A percentile compares a stretch with the other conserved stretches of the same genome.
Conservation (phyloP, 2,113 vertebrate species). For the Notothenia coriiceps region DNA sequence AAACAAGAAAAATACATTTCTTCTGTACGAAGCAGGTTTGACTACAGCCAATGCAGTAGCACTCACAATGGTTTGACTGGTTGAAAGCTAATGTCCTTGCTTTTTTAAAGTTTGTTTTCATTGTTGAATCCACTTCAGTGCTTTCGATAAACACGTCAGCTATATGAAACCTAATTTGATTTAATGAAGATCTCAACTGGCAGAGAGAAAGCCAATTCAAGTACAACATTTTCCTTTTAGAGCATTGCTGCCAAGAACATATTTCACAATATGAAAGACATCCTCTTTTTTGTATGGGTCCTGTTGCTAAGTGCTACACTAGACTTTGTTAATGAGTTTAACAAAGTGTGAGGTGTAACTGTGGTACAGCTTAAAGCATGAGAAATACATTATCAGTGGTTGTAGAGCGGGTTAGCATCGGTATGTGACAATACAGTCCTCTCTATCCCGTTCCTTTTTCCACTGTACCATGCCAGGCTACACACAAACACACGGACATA, state of each 20-base stretch:
- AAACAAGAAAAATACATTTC: too few species aligned
- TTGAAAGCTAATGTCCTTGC: too few species aligned
- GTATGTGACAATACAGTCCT: not conserved
- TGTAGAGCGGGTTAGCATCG: not conserved
- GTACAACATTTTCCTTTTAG: not conserved
- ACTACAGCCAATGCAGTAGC: too few species aligned
- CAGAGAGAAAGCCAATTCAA: not conserved
- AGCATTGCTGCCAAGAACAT: not conserved
- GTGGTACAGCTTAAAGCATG: not conserved
- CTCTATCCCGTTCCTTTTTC: not conserved
- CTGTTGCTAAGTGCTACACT: not conserved
- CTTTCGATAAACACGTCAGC: too few species aligned
- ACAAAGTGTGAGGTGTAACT: not conserved
- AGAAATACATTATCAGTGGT: conserved; percentile 1
- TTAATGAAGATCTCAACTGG: too few species aligned
- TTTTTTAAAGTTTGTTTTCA: too few species aligned
- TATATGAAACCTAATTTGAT: too few species aligned
- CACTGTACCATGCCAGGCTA: not conserved
- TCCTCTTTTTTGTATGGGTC: not conserved
- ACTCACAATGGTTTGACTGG: too few species aligned
- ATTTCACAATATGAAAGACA: too few species aligned
- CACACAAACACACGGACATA: not conserved
- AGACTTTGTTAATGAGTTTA: too few species aligned
- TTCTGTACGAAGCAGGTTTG: too few species aligned
- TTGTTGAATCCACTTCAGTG: too few species aligned